A percentile compares a stretch with the other conserved stretches of the same genome.
These are phyloP conservation scores for Cerastis rubricosa DNA, from an alignment of 2,888 invertebrate genomes.

Conservation along the genomic window DNA sequence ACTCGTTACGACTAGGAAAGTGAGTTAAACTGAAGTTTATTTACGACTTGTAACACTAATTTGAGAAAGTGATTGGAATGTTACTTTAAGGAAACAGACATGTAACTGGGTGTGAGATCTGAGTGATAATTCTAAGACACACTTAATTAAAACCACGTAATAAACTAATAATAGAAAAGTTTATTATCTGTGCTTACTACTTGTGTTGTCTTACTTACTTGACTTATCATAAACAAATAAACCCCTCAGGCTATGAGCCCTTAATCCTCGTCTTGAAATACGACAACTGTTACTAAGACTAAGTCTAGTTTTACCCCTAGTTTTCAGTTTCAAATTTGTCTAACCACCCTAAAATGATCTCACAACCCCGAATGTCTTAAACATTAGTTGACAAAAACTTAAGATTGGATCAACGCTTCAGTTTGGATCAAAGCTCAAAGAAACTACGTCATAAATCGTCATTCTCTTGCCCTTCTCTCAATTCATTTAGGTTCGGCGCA, in stretches of 20 bases:
- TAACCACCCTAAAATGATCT: not conserved
- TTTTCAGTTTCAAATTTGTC: not conserved
- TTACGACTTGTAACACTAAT: constrained; percentile 16
- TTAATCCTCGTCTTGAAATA: not conserved
- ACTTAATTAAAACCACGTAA: not conserved
- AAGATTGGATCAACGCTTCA: not conserved
- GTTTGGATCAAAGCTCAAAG: not conserved
- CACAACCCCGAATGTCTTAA: not conserved
- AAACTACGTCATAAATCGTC: not conserved
- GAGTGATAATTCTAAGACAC: not conserved
- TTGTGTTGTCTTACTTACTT: not conserved
- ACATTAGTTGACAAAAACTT: not conserved
- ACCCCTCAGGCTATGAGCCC: not conserved
- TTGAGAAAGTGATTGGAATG: constrained; percentile 7
- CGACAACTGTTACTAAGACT: not conserved
- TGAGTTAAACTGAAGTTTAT: constrained; percentile 18
- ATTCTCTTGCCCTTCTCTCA: too few relatives aligned
- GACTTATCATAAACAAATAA: not conserved
- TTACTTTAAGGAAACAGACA: not conserved
- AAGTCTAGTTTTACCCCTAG: not conserved
- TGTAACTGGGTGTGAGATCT: not conserved
- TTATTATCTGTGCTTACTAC: not conserved
- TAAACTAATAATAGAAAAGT: not conserved
- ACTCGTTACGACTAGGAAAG: constrained; percentile 37
- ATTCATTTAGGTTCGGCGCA: too few relatives aligned